Percentiles rank a stretch among this genome's conserved stretches.
These are phyloP conservation scores for Epizoanthus illoricatus DNA, from an alignment of 92 coral and sea anemone species.

Conservation along the genomic window DNA sequence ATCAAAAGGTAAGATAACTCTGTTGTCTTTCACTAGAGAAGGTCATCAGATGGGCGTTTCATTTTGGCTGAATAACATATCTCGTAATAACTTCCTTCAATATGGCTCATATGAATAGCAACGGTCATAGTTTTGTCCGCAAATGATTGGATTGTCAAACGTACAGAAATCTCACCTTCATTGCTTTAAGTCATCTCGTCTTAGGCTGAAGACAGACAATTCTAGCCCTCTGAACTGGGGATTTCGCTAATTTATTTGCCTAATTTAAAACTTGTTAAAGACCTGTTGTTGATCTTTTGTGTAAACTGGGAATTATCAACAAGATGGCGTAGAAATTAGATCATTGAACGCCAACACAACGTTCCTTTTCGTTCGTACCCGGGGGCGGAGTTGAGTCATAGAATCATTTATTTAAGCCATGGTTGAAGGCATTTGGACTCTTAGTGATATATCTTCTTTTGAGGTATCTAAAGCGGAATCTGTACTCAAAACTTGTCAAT, in stretches of 20 bases:
- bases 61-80: neutral
- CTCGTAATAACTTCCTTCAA: neutral
- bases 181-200: neutral
- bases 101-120: neutral
- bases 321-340: slow-evolving; percentile 27
- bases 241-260: slow-evolving; percentile 12
- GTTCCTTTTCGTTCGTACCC: neutral
- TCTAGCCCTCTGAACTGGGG: neutral
- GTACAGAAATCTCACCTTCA: neutral
- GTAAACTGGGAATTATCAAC: slow-evolving; percentile 20
- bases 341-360: neutral
- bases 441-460: neutral
- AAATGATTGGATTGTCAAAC: neutral
- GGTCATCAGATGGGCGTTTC: too few relatives aligned
- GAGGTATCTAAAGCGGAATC: neutral
- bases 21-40: too few relatives aligned
- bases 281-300: slow-evolving; percentile 28
- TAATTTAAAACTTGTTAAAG: slow-evolving; percentile 18
- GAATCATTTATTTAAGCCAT: neutral
- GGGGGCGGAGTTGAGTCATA: slow-evolving; percentile 3
- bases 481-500: neutral
- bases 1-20: too few relatives aligned
- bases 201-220: neutral
- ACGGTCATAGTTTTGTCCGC: neutral
- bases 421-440: neutral